Evolutionary conservation across 2,888 invertebrate species (phyloP), one percentile per base, ranked within the genome.

Genomic region (Protophormia terraenovae): DNA sequence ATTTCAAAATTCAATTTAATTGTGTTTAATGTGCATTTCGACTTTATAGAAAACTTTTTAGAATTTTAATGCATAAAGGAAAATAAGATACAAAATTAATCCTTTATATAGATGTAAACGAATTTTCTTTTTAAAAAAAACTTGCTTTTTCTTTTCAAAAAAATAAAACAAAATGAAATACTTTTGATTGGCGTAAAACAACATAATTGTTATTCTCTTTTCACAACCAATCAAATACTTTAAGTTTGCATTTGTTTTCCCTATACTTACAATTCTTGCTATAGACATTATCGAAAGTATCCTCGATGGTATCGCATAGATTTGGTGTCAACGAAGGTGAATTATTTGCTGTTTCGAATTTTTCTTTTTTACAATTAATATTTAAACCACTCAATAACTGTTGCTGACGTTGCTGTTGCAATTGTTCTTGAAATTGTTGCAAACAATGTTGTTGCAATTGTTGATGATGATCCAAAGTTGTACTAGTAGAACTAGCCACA

Each of bases 261-360:
- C 12, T 8, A 89, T 91, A 92, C 92, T 92, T 92, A 92, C 92
- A 92, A 89, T 91, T 91, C 88, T 92, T 93, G 88, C 87, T 90
- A 88, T 90, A 93, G 83, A 90, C 91, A 88, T 90, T 90, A 83
- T 91, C 91, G 87, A 92, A 92, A 84, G 91, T 89, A 88, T 93
- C 93, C 77, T 92, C 93, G 62, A 92, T 91, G 81, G 91, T 89
- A 88, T 91, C 91, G 90, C 91, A 91, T 87, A 92, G 89, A 86
- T 89, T 90, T 83, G 88, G 72, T 50, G 89, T 87, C 75, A 89
- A 87, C 4, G 86, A 78, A 32, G 83, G 47, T 16, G 80, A 69
- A 64, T 73, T 83, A 24, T 62, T 75, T 67, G 89, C 84, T 47
- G 87, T 88, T 76, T 91, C 90, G 76, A 88, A 90, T 86, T 91